Evolutionary conservation across 1,140 invertebrate species (phyloP).

Genomic region (Glossosoma conforme): DNA sequence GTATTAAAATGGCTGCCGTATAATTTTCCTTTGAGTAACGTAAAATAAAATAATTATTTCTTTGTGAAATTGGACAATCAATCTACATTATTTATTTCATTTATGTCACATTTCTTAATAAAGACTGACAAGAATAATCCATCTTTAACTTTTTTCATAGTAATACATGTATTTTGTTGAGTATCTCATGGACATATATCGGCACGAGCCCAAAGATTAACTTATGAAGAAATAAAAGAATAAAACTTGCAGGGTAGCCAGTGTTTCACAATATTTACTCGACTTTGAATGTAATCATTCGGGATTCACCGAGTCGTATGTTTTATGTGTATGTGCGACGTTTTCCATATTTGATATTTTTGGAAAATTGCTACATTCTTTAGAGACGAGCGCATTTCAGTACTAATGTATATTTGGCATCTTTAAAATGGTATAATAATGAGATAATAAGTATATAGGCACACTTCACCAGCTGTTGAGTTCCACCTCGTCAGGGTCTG

Average conservation of each 20-base stretch:
- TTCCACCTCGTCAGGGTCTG: too few relatives aligned
- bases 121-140: not conserved
- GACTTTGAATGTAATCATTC: slow-evolving; percentile 9
- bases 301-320: too few relatives aligned
- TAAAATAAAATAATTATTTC: not conserved
- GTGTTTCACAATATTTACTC: slow-evolving; percentile 27
- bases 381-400: too few relatives aligned
- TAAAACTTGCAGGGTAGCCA: slow-evolving; percentile 28
- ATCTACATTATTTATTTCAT: not conserved
- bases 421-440: too few relatives aligned
- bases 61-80: not conserved
- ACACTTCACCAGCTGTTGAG: too few relatives aligned
- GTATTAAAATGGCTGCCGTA: too few relatives aligned
- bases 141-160: slow-evolving; percentile 3
- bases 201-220: slow-evolving; percentile 28
- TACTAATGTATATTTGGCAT: not conserved
- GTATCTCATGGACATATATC: slow-evolving; percentile 1
- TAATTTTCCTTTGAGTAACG: not conserved
- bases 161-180: not conserved
- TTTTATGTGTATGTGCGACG: slow-evolving; percentile 2
- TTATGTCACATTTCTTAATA: not conserved
- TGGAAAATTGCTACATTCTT: slow-evolving; percentile 5
- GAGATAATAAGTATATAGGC: too few relatives aligned
- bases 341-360: slow-evolving; percentile 1
- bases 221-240: slow-evolving; percentile 25